These are phyloP conservation scores for Microcebus lehilahytsara DNA, from an alignment of 2,113 vertebrate genomes.

Conservation along the genomic window DNA sequence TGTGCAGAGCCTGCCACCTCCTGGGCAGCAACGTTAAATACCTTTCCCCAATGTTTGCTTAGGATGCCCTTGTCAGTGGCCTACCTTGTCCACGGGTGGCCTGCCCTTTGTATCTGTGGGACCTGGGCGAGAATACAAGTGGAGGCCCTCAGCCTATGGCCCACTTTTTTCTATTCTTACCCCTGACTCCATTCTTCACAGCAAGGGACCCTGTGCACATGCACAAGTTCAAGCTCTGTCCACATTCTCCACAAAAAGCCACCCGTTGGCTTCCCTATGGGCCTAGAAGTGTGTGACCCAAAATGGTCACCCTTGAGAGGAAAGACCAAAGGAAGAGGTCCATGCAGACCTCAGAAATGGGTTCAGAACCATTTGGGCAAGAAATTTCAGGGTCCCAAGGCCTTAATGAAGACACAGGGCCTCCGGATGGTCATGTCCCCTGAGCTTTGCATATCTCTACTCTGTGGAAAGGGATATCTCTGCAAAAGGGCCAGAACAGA, in stretches of 20 bases:
- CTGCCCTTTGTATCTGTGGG: not conserved
- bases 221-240: not conserved
- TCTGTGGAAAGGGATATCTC: not conserved
- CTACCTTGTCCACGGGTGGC: not conserved
- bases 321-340: not conserved
- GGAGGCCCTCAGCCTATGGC: not conserved
- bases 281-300: not conserved
- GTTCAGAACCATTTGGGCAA: not conserved
- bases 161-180: not conserved
- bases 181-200: not conserved
- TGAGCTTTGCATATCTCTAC: not conserved
- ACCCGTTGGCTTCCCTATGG: not conserved
- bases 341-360: not conserved
- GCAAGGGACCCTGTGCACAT: not conserved
- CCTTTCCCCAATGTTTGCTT: not conserved
- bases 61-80: not conserved
- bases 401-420: not conserved
- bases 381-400: not conserved
- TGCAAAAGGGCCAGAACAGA: not conserved
- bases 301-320: not conserved
- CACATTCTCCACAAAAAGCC: not conserved
- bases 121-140: not conserved
- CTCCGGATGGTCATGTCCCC: not conserved
- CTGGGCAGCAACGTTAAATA: not conserved
- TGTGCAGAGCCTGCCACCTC: not conserved